Evolutionary conservation across 2,113 vertebrate genomes (phyloP).

Genomic region (Corythaeola cristata): DNA sequence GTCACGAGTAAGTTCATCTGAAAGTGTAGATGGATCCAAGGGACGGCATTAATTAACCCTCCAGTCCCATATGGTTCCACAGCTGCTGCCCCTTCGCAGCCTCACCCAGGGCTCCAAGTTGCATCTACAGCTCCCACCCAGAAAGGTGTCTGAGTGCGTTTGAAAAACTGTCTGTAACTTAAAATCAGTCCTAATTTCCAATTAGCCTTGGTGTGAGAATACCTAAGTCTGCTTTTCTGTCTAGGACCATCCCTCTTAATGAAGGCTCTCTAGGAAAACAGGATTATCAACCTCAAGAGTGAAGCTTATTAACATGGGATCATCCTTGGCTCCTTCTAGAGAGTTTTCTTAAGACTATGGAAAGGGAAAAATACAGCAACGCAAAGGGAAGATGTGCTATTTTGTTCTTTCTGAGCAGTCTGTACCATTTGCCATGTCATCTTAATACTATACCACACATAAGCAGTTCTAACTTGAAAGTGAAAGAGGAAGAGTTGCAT

Average conservation of each 20-base stretch:
- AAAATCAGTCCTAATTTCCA: background rate
- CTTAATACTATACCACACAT: background rate
- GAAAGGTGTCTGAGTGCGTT: background rate
- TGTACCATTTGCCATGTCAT: background rate
- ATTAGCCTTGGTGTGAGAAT: background rate
- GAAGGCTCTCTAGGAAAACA: background rate
- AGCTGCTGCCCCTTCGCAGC: fast-evolving
- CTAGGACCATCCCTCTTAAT: background rate
- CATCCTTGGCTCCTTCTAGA: background rate
- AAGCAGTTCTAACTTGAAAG: background rate
- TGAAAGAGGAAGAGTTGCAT: background rate
- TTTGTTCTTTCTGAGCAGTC: background rate
- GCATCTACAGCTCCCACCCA: background rate
- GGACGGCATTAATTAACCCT: background rate
- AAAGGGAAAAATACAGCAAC: background rate
- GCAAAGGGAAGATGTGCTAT: background rate
- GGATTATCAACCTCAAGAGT: background rate
- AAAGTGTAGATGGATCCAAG: background rate
- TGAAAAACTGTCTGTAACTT: background rate
- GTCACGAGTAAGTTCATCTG: background rate
- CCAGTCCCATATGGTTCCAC: background rate
- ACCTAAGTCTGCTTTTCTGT: background rate
- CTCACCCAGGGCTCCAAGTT: background rate
- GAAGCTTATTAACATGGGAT: background rate
- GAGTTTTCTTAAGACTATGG: background rate